Conservation (phyloP, 2,797 vertebrate species). For the Malurus leucopterus region DNA sequence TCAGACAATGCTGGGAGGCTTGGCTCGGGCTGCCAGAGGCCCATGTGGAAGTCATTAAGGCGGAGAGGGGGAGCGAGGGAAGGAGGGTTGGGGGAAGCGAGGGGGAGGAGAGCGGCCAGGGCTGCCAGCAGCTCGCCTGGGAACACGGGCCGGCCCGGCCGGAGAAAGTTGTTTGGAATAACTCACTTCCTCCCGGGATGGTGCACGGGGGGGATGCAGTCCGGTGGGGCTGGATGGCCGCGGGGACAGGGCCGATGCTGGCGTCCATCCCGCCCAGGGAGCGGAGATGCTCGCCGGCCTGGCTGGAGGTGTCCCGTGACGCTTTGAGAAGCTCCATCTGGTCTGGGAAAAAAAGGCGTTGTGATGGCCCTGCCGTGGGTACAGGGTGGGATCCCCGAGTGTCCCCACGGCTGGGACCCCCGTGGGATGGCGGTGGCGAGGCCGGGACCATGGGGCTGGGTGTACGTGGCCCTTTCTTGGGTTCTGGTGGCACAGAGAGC, state of each 20-base stretch:
- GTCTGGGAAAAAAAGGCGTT: background rate
- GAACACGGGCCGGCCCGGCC: slow-evolving; percentile 66
- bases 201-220: background rate
- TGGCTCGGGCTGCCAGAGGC: slow-evolving; percentile 78
- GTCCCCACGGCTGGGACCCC: background rate
- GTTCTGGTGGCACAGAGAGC: background rate
- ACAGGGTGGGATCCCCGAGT: background rate
- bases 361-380: rapidly evolving
- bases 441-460: background rate
- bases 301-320: background rate
- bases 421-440: rapidly evolving
- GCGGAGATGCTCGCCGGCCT: background rate
- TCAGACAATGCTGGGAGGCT: slow-evolving; percentile 86
- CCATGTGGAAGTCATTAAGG: slow-evolving; percentile 88
- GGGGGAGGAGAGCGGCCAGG: slow-evolving; percentile 47
- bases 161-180: slow-evolving; percentile 73
- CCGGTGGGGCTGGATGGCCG: background rate
- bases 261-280: background rate
- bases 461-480: rapidly evolving
- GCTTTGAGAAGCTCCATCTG: slow-evolving; percentile 40
- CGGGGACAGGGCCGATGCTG: rapidly evolving
- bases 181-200: slow-evolving; percentile 63
- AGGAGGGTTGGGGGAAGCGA: slow-evolving; percentile 44
- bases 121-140: slow-evolving; percentile 73
- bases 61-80: slow-evolving; percentile 65